Evolutionary conservation across 2,888 invertebrate genomes (phyloP).

Genomic region (Diabrotica balteata): DNA sequence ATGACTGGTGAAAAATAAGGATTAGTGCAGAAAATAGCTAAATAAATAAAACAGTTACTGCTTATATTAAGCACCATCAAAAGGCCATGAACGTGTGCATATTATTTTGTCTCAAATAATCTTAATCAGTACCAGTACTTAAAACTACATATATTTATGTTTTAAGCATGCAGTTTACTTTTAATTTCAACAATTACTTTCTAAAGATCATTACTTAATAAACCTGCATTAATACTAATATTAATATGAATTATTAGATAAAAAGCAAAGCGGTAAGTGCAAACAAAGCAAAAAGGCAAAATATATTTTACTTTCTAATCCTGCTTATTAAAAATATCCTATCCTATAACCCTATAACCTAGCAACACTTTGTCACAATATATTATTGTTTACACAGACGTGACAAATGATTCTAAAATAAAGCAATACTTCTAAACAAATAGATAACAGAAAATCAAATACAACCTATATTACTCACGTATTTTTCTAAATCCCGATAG

Average conservation of each 20-base stretch:
- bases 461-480: conserved; percentile 54
- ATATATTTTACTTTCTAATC: conserved; percentile 1
- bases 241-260: not conserved
- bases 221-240: no score
- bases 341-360: not conserved
- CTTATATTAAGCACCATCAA: no score
- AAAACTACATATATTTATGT: no score
- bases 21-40: no score
- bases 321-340: not conserved
- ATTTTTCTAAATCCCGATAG: conserved; percentile 52
- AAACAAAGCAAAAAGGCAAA: not conserved
- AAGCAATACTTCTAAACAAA: conserved; percentile 25
- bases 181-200: no score
- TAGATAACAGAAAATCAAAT: conserved; percentile 17
- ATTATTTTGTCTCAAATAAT: no score
- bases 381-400: conserved; percentile 9
- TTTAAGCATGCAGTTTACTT: no score
- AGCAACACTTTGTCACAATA: conserved; percentile 9
- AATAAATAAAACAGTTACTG: no score
- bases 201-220: no score
- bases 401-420: conserved; percentile 15
- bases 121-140: no score
- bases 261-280: not conserved
- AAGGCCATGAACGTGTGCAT: no score
- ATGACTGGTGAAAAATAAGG: no score